phyloP scores from a whole-genome alignment of 2,113 vertebrate genomes.

The Spilogale gracilis region DNA sequence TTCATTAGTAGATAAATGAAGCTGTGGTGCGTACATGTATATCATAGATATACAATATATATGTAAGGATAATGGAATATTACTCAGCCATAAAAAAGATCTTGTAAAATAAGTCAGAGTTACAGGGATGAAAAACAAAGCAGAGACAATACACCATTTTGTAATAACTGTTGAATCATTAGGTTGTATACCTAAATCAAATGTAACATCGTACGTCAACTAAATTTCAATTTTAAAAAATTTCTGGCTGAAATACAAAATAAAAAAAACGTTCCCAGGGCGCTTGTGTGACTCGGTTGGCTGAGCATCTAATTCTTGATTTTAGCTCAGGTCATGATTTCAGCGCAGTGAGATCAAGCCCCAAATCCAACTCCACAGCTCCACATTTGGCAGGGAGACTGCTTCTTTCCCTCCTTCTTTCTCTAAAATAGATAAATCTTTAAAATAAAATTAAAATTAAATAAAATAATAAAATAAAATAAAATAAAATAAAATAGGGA shows the following conservation, averaged over 20 bases:
- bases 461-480: no score
- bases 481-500: no score
- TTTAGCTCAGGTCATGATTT: background rate
- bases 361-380: background rate
- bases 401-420: background rate
- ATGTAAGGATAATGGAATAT: background rate
- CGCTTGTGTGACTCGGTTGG: background rate
- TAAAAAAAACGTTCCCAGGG: background rate
- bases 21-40: background rate
- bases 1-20: background rate
- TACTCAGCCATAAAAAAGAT: background rate
- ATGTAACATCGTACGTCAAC: background rate
- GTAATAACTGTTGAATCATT: background rate
- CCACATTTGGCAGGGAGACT: background rate
- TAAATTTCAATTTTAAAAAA: background rate
- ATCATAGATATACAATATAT: background rate
- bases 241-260: background rate
- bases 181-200: no score
- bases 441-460: no score
- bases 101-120: background rate
- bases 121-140: background rate
- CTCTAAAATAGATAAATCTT: background rate
- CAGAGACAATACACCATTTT: background rate
- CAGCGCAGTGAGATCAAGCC: background rate
- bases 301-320: background rate